Evolutionary conservation across 2,888 invertebrate genomes (phyloP).

Genomic region (Eupithecia dodoneata): DNA sequence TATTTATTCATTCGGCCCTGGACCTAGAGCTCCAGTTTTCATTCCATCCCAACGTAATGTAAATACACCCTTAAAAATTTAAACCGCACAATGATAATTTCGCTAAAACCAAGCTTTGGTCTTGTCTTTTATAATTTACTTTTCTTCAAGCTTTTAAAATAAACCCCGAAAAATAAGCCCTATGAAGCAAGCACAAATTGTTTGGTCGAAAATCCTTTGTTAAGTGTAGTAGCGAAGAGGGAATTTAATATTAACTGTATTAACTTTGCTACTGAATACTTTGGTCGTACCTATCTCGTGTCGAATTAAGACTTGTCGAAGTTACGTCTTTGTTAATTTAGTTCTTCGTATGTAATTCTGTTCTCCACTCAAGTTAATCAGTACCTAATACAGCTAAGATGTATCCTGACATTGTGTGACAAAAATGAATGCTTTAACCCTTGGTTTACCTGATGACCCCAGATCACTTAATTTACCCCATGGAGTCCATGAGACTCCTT

Average conservation of each 20-base stretch:
- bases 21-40: neutral
- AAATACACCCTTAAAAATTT: neutral
- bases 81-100: slow-evolving; percentile 15
- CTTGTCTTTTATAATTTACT: slow-evolving; percentile 17
- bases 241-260: neutral
- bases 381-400: neutral
- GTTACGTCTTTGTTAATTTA: neutral
- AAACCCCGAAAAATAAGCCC: slow-evolving; percentile 11
- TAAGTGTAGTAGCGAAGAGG: neutral
- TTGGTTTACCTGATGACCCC: no score
- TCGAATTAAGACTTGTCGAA: neutral
- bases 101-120: slow-evolving; percentile 15
- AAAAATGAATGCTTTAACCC: neutral
- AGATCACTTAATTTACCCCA: no score
- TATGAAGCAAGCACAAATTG: neutral
- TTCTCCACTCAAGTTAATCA: neutral
- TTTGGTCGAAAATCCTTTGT: slow-evolving; percentile 4
- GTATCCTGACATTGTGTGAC: neutral
- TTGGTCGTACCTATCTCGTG: neutral
- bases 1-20: no score
- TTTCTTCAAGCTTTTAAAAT: slow-evolving; percentile 3
- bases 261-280: slow-evolving; percentile 5
- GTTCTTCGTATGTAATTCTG: neutral
- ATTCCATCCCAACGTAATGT: neutral
- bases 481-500: no score